Evolutionary conservation across 2,888 invertebrate genomes (phyloP), one percentile per base, ranked within the genome.

Genomic region (Sialis fuliginosa): DNA sequence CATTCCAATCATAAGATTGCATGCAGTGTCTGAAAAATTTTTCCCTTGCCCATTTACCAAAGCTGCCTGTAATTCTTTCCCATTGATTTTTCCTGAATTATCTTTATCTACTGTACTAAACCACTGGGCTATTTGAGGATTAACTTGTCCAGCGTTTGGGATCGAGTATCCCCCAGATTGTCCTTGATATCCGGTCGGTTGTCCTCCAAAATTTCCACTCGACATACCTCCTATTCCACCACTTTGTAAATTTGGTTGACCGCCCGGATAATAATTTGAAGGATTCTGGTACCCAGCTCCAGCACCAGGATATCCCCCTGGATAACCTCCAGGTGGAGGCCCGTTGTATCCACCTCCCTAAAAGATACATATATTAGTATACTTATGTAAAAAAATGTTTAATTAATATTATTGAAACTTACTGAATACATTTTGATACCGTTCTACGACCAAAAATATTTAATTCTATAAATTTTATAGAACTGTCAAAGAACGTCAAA

Each of bases 1-100:
- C 86, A 92, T 86, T 47, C 84, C 80, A 54, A 92, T 88, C 90
- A 92, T 90, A 32, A 91, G 69, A 54, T 77, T 77, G 61, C 90
- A 91, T 6, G 89, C 83, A 49, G 75, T 77, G 55, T 86, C 81
- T 4, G 88, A 87, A 62, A 88, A 88, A 50, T 78, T 74, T 54
- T 84, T 74, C 9, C 90, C 90, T 63, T 89, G 84, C 13, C 83
- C 88, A 66, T 89, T 91, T 13, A 87, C 78, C 39, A 92, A 66
- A 1, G 90, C 91, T 6, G 77, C 69, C 62, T 83, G 80, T 12
- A 92, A 67, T 65, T 92, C 91, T 7, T 60, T 51, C 6, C 83
- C 75, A 46, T 80, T 77, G 46, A 92, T 91, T 60, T 78, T 76
- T 2, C 91, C 91, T 12, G 89, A 89, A 32, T 75, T 72, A 60